These are phyloP conservation scores for Diorhabda elongata DNA, from an alignment of 1,140 invertebrate species.

Conservation along the genomic window DNA sequence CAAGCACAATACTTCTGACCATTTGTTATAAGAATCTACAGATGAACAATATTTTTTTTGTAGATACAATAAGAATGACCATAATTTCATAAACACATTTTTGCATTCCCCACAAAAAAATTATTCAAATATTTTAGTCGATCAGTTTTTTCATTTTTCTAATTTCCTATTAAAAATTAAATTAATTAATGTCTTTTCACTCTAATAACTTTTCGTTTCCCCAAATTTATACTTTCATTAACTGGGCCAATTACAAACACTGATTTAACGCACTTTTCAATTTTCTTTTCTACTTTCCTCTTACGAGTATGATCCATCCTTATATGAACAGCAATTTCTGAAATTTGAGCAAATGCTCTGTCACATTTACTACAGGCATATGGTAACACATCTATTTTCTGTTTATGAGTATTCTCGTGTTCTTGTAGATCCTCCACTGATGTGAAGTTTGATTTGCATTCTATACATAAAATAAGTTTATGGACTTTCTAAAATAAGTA, in stretches of 20 bases:
- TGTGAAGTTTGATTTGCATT: slow-evolving; percentile 29
- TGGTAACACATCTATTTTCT: slow-evolving; percentile 27
- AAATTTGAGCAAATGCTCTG: slow-evolving; percentile 30
- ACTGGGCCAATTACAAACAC: background rate
- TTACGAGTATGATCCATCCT: slow-evolving; percentile 22
- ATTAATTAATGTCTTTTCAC: no score
- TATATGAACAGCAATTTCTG: slow-evolving; percentile 32
- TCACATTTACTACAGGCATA: slow-evolving; percentile 38
- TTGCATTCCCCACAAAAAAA: no score
- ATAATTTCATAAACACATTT: no score
- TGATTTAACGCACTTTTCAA: background rate
- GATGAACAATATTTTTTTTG: no score
- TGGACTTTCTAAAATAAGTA: slow-evolving; percentile 15
- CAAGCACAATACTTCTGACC: no score
- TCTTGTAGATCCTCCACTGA: slow-evolving; percentile 22
- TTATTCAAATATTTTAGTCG: no score
- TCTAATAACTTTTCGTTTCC: no score
- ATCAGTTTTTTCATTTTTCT: no score
- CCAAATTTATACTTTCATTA: background rate
- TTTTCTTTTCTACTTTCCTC: background rate
- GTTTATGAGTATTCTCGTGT: slow-evolving; percentile 31
- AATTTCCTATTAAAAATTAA: no score
- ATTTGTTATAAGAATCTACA: no score
- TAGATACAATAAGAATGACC: no score
- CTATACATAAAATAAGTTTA: slow-evolving; percentile 29